Conservation (phyloP, 2,888 invertebrate species). For the Lepas anatifera region DNA sequence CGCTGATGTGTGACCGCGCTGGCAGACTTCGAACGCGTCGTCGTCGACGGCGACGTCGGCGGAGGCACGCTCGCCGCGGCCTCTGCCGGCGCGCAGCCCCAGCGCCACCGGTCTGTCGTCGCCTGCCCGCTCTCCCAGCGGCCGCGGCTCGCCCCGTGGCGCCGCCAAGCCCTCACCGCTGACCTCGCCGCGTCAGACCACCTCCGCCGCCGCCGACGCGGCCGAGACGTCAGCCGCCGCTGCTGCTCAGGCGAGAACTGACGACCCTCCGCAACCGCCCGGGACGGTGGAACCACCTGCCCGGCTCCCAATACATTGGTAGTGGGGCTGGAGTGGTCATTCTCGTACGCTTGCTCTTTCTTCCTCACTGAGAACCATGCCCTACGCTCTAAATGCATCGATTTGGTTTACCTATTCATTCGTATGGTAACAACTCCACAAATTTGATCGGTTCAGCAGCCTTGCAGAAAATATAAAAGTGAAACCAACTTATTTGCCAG, state of each 20-base stretch:
- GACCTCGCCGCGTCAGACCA: slow-evolving; percentile 24
- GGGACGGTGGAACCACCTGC: background rate
- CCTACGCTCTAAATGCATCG: no score
- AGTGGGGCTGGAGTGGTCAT: no score
- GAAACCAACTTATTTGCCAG: no score
- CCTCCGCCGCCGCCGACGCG: slow-evolving; percentile 30
- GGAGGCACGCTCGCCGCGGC: slow-evolving; percentile 20
- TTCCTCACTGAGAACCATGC: no score
- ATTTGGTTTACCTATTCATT: no score
- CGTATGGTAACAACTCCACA: no score
- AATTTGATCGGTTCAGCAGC: no score
- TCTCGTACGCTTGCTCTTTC: no score
- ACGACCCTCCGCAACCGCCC: background rate
- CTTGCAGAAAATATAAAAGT: no score
- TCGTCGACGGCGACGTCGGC: slow-evolving; percentile 19
- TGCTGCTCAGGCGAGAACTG: no score
- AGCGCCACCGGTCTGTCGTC: slow-evolving; percentile 3
- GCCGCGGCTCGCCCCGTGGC: slow-evolving; percentile 27
- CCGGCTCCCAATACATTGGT: background rate
- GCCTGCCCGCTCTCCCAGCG: slow-evolving; percentile 23
- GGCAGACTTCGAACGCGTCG: background rate
- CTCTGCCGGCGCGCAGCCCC: background rate
- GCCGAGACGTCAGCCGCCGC: slow-evolving; percentile 33
- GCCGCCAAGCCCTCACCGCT: slow-evolving; percentile 34
- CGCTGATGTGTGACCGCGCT: no score